Conservation (phyloP, 1,140 invertebrate species). For the Aethina tumida region DNA sequence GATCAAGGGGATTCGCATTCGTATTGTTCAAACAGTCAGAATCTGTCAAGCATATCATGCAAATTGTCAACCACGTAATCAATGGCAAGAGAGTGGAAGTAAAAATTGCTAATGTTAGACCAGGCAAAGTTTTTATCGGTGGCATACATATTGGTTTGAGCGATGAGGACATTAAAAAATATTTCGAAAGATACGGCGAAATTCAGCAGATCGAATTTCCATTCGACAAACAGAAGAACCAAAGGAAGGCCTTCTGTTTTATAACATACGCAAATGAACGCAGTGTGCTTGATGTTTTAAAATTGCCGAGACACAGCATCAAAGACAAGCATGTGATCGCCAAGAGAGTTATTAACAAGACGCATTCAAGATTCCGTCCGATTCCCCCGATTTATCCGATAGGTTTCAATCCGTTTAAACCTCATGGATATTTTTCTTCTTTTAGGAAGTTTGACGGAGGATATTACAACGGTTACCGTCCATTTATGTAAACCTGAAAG, state of each 20-base stretch:
- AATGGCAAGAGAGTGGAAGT: conserved; percentile 88
- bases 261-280: conserved; percentile 87
- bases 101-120: conserved; percentile 82
- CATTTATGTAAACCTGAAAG: too few species aligned
- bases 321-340: conserved; percentile 85
- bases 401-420: too few species aligned
- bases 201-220: too few species aligned
- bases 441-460: too few species aligned
- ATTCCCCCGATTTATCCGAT: too few species aligned
- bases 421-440: too few species aligned
- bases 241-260: conserved; percentile 86
- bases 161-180: neutral
- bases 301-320: conserved; percentile 81
- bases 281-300: conserved; percentile 76
- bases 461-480: too few species aligned
- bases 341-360: conserved; percentile 83
- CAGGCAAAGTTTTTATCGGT: conserved; percentile 88
- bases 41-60: conserved; percentile 78
- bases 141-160: conserved; percentile 29
- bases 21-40: conserved; percentile 81
- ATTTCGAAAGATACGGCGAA: neutral
- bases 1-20: conserved; percentile 84
- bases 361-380: too few species aligned
- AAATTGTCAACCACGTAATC: conserved; percentile 75
- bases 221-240: too few species aligned